Percentiles rank a stretch among this genome's conserved stretches.
Conservation (phyloP, 1,140 invertebrate genomes). For the Callitettix versicolor region DNA sequence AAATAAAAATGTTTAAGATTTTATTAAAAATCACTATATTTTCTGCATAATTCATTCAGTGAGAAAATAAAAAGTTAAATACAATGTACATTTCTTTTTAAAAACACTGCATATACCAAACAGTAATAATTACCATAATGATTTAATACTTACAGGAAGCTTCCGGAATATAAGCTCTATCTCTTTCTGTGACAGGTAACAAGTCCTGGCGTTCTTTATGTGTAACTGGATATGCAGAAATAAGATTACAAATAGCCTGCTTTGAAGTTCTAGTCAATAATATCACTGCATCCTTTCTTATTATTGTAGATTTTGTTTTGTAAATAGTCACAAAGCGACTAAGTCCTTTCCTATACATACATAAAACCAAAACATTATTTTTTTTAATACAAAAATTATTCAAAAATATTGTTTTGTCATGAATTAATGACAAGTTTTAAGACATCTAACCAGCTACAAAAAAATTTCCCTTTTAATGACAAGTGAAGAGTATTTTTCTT, state of each 20-base stretch:
- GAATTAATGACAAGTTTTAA: neutral
- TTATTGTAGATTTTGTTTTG: slow-evolving; percentile 58
- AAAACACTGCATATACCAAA: too few species aligned
- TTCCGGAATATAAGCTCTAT: slow-evolving; percentile 1
- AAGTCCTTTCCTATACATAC: slow-evolving; percentile 47
- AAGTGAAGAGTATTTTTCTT: too few species aligned
- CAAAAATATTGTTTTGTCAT: slow-evolving; percentile 5
- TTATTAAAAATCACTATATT: too few species aligned
- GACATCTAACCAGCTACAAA: too few species aligned
- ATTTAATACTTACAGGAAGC: slow-evolving; percentile 6
- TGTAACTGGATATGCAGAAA: slow-evolving; percentile 59
- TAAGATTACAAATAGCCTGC: slow-evolving; percentile 43
- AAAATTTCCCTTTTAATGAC: too few species aligned
- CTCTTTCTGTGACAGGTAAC: slow-evolving; percentile 4
- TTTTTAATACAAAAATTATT: too few species aligned
- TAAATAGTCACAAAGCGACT: slow-evolving; percentile 61
- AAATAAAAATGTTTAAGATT: too few species aligned
- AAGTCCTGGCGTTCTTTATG: slow-evolving; percentile 49
- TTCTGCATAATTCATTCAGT: too few species aligned
- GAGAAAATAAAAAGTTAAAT: too few species aligned
- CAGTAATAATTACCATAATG: too few species aligned
- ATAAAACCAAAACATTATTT: slow-evolving; percentile 20
- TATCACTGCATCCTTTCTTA: slow-evolving; percentile 57
- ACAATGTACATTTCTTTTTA: too few species aligned
- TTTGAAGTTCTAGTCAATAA: slow-evolving; percentile 51